phyloP scores from a whole-genome alignment of 1,140 invertebrate species.

The Bombus soroeensis region DNA sequence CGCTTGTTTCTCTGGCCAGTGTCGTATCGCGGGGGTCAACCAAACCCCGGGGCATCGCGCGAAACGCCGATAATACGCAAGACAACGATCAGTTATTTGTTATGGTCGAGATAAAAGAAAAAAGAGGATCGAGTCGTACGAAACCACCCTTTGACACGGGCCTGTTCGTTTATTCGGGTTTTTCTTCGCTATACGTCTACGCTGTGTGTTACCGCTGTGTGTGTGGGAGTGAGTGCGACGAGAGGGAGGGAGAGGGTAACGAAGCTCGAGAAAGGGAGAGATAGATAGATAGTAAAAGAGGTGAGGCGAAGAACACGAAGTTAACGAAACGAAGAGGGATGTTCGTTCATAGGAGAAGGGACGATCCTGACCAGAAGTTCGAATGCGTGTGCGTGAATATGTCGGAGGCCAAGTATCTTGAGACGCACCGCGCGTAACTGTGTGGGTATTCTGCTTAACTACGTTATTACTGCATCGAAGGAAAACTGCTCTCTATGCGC shows the following conservation, averaged over 20 bases:
- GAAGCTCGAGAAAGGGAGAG: background rate
- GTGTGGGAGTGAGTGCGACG: background rate
- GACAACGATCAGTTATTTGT: constrained; percentile 8
- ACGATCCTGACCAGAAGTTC: background rate
- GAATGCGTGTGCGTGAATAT: background rate
- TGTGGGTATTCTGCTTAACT: background rate
- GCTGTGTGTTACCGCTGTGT: background rate
- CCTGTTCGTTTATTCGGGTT: background rate
- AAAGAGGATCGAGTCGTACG: background rate
- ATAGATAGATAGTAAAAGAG: background rate
- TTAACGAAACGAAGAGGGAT: constrained; percentile 15
- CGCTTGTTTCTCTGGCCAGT: background rate
- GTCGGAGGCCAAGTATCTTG: background rate
- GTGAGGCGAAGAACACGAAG: background rate
- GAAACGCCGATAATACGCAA: background rate
- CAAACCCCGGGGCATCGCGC: background rate
- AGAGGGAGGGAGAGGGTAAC: background rate
- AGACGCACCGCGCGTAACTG: background rate
- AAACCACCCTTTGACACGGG: background rate
- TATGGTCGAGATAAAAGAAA: background rate
- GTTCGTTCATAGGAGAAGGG: background rate
- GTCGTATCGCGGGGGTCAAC: constrained; percentile 28
- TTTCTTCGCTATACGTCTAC: background rate
- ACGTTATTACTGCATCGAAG: constrained; percentile 31
- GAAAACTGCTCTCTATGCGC: constrained; percentile 39